These are phyloP conservation scores for Octonoba sinensis DNA, from an alignment of 2,888 invertebrate species.

Conservation along the genomic window DNA sequence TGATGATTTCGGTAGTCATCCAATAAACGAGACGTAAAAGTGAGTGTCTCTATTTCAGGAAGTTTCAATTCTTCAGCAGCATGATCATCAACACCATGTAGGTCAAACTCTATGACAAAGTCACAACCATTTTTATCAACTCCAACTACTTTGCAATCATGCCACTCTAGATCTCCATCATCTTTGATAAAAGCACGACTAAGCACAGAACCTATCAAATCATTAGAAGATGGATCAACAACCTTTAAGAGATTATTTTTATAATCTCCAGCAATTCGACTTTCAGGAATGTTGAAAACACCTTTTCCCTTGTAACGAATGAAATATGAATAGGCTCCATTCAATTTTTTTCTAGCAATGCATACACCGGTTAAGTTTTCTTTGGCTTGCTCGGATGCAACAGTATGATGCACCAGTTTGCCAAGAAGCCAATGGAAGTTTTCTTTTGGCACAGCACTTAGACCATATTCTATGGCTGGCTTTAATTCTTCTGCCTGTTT, in stretches of 20 bases:
- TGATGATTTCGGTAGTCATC: conserved; percentile 55
- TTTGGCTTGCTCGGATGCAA: conserved; percentile 12
- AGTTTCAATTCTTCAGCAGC: conserved; percentile 6
- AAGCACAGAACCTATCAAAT: conserved; percentile 47
- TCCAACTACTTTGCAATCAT: conserved; percentile 53
- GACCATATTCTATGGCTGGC: conserved; percentile 15
- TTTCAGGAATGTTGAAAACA: conserved; percentile 45
- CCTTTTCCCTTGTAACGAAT: conserved; percentile 51
- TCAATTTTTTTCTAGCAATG: conserved; percentile 39
- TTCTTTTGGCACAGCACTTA: conserved; percentile 52
- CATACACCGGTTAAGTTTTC: conserved; percentile 45
- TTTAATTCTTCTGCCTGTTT: conserved; percentile 42
- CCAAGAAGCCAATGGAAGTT: conserved; percentile 61
- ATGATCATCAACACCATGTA: conserved; percentile 29
- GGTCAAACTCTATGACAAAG: conserved; percentile 59
- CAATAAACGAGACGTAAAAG: conserved; percentile 40
- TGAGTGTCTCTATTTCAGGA: conserved; percentile 52
- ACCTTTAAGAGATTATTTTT: conserved; percentile 36
- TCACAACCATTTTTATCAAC: conserved; percentile 34
- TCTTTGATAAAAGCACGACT: conserved; percentile 61
- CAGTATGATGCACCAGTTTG: conserved; percentile 38
- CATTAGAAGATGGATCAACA: conserved; percentile 44
- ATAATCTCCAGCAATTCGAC: conserved; percentile 48
- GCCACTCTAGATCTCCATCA: conserved; percentile 62
- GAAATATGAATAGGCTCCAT: conserved; percentile 42